Evolutionary conservation across 2,113 vertebrate genomes (phyloP), one percentile per base, ranked within the genome.

Genomic region (Coryphaenoides rupestris): DNA sequence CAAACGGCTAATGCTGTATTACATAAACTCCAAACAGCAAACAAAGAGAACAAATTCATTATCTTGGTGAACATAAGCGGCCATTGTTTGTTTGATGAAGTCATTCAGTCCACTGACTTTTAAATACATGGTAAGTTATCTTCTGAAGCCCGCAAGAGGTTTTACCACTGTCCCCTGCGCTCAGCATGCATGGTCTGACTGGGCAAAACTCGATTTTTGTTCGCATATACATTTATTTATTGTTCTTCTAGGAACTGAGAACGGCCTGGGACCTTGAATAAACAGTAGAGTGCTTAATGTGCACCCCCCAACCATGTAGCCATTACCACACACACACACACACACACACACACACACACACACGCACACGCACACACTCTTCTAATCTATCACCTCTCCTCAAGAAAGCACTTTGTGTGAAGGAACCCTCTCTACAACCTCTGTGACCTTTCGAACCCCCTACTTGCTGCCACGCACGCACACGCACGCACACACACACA

Each of bases 251-350:
- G 62, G 63, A 66, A 64, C 75, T 60, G 47, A 70, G 75, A 66
- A 73, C 71, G 22, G 46, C 63, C 70, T 60, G 80, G 75, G 84
- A 76, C 74, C 68, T 81, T 86, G 54, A 63, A 68, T 81, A 86
- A 88, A 89, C 79, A 79, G 47, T 54, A 52, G 23, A 66, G 72
- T 56, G 75, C 69, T 86, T 75, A 79, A 76, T 74, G 62, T 59
- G 60, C 40, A 60, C 21, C 49, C 33, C 46, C 68, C 72, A 60
- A 55, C 77, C 52, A 17, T 60, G 40, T 21, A 69, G 62, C 50
- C 60, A 55, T 26, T 58, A 75, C 64, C 63, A 19, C 69, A 61
- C 65, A 59, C 65, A 68, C 53, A 24, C 59, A 50, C 45, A 61
- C 45, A 21, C 58, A 21, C 28, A 59, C 4, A 15, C 7, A 45